phyloP scores from a whole-genome alignment of 2,797 vertebrate species.

The Hypotaenidia okinawae region DNA sequence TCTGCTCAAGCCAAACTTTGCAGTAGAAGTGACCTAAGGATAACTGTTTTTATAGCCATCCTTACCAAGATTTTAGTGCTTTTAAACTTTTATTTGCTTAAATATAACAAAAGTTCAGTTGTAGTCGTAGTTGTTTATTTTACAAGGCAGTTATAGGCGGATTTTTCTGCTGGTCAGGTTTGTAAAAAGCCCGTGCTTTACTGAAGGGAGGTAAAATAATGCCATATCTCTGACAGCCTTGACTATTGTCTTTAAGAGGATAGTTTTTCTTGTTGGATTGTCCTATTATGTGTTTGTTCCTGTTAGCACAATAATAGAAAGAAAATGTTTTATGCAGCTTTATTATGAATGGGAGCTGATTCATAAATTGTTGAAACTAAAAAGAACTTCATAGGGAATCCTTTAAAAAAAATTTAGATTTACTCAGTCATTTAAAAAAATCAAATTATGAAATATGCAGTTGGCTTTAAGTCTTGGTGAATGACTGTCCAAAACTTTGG shows the following conservation, averaged over 20 bases:
- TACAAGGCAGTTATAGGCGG: slow-evolving; percentile 66
- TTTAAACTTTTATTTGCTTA: slow-evolving; percentile 71
- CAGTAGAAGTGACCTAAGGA: slow-evolving; percentile 48
- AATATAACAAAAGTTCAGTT: slow-evolving; percentile 67
- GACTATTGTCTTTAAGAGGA: slow-evolving; percentile 13
- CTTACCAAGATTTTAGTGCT: slow-evolving; percentile 69
- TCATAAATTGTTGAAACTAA: neutral
- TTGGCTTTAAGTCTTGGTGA: neutral
- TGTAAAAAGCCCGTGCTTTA: neutral
- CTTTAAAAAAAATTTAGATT: neutral
- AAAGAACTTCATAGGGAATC: neutral
- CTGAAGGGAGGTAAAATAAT: neutral
- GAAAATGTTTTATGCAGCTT: neutral
- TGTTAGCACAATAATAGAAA: neutral
- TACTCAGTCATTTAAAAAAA: neutral
- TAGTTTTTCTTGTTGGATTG: neutral
- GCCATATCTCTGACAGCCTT: neutral
- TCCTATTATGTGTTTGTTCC: neutral
- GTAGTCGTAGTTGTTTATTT: slow-evolving; percentile 74
- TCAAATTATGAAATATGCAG: neutral
- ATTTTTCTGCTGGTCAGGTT: slow-evolving; percentile 42
- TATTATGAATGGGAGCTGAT: neutral
- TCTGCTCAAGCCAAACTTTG: slow-evolving; percentile 39
- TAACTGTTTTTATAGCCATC: slow-evolving; percentile 68
- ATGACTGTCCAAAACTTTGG: neutral